Base-by-base conservation (phyloP, 2,888 invertebrate species). In the Cotesia congregata region DNA sequence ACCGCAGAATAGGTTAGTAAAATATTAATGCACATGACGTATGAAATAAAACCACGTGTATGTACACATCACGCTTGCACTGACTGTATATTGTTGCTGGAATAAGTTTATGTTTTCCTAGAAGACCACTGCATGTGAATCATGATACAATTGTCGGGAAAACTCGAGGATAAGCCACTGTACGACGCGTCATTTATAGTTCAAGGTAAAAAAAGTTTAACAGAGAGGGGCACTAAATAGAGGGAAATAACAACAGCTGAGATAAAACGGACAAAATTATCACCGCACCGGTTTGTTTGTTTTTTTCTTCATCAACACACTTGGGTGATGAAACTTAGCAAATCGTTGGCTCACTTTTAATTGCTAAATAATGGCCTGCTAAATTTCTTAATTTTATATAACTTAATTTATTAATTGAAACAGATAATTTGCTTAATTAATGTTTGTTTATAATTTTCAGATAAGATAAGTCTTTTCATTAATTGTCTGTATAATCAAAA, bases 141-240 rank as follows among this genome's bases (percentile, higher is more conserved):
- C 50, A 50, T 1, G 4, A 12, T 12, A 17, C 20, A n/a, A 17
- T 30, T 7, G 62, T 6, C 62, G 6, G 62, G 62, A 62, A 62
- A 62, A 17, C 62, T 62, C 62, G 62, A 62, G 62, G 62, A 62
- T 62, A 62, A 7, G 2, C 50, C 12, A 4, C 62, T 6, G 62
- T n/a, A 20, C 15, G 15, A 15, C 15, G 62, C 62, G 62, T 62
- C 62, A 62, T 62, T 62, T 62, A n/a, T 62, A 62, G 62, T 62
- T 62, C 62, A 62, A 62, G 62, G 67, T 9, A 50, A 50, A 50
- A 41, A 2, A 50, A 50, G 3, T 12, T 12, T 12, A 50, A 50
- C 12, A 50, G 12, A 50, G 12, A 50, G 6, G 12, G 12, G 50
- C 9, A 50, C 12, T 50, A 50, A 50, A 50, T 3, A 50, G 50